Conservation (phyloP, 2,113 vertebrate species). For the Hippocampus comes region DNA sequence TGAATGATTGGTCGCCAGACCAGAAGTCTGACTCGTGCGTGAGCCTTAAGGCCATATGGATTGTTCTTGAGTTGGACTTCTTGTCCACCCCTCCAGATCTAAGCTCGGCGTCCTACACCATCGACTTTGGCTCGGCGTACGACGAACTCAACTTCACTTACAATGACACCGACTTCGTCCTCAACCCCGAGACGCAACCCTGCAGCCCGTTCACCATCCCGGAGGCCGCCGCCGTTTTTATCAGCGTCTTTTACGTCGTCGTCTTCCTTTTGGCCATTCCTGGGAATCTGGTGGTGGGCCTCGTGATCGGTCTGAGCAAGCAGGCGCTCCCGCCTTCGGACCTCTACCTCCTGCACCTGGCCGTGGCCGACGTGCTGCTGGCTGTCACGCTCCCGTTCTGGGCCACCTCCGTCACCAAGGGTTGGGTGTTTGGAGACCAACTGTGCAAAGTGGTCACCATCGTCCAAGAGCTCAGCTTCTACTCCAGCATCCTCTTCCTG, state of each 20-base stretch:
- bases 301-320: conserved; percentile 60
- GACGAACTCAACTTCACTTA: conserved; percentile 55
- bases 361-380: conserved; percentile 65
- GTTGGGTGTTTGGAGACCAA: conserved; percentile 72
- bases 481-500: conserved; percentile 76
- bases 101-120: conserved; percentile 15
- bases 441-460: conserved; percentile 68
- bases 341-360: conserved; percentile 74
- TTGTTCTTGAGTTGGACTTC: background rate
- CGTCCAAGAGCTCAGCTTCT: conserved; percentile 74
- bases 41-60: background rate
- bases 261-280: conserved; percentile 71
- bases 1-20: too few species aligned
- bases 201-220: conserved; percentile 37
- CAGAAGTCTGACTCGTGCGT: too few species aligned
- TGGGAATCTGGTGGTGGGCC: conserved; percentile 67
- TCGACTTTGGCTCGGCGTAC: conserved; percentile 42
- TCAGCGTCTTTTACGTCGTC: conserved; percentile 56
- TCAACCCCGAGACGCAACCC: conserved; percentile 44
- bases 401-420: conserved; percentile 48
- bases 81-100: conserved; percentile 41
- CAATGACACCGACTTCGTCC: conserved; percentile 25
- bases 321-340: conserved; percentile 64
- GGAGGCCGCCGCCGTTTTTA: background rate
- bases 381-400: conserved; percentile 72